These are phyloP conservation scores for Acromyrmex echinatior DNA, from an alignment of 1,140 invertebrate genomes.

Conservation along the genomic window DNA sequence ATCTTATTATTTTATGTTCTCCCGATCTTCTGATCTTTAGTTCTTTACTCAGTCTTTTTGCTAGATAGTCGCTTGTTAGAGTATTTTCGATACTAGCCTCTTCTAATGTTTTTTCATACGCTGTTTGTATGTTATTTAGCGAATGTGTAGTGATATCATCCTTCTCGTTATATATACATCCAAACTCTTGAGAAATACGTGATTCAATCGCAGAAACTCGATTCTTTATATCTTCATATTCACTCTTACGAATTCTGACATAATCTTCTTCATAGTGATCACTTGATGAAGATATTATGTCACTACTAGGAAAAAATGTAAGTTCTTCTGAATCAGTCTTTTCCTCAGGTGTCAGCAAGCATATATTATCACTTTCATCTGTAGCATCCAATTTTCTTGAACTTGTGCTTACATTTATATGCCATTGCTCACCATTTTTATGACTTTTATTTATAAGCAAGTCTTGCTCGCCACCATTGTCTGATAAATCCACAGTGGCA, in stretches of 20 bases:
- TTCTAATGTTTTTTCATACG: conserved; percentile 91
- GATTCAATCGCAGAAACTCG: conserved; percentile 91
- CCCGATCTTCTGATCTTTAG: conserved; percentile 90
- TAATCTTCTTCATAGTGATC: conserved; percentile 86
- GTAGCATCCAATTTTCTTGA: conserved; percentile 46
- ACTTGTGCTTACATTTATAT: conserved; percentile 50
- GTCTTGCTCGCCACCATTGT: conserved; percentile 74
- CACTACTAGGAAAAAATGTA: conserved; percentile 37
- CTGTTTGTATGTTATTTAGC: conserved; percentile 88
- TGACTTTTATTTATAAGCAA: conserved; percentile 58
- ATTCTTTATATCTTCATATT: conserved; percentile 92
- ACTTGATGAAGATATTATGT: conserved; percentile 51
- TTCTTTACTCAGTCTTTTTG: conserved; percentile 90
- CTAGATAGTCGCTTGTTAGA: conserved; percentile 90
- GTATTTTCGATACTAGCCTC: conserved; percentile 88
- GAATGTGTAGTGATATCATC: conserved; percentile 73
- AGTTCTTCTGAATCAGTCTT: conserved; percentile 65
- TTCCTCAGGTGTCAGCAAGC: conserved; percentile 2
- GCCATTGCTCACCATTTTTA: conserved; percentile 49
- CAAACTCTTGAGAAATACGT: conserved; percentile 90
- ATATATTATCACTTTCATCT: conserved; percentile 40
- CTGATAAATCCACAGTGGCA: conserved; percentile 84
- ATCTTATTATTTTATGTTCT: conserved; percentile 91
- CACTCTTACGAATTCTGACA: conserved; percentile 90
- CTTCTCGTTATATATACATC: conserved; percentile 83